Evolutionary conservation across 2,888 invertebrate genomes (phyloP), one percentile per base, ranked within the genome.

Genomic region (Yponomeuta plumbellus): DNA sequence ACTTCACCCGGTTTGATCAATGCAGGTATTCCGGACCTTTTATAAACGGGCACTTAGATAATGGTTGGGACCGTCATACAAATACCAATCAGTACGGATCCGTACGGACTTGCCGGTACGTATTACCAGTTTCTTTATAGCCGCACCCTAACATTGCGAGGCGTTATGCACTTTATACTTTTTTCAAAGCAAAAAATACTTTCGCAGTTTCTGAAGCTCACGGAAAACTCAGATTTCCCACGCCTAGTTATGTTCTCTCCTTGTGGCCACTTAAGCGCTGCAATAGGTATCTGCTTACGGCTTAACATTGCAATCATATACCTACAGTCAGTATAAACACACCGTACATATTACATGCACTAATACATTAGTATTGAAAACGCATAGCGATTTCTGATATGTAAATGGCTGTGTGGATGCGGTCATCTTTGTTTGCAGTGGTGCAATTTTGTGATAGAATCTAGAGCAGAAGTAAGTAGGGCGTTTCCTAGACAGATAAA

Each of bases 331-430:
- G 5, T 5, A 17, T n/a, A 8, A 1, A 26, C 57, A 65, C 26
- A 57, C 65, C 57, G n/a, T 56, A 20, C 11, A n/a, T 17, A 65
- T 65, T 65, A 57, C 65, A 65, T 57, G 65, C 65, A 23, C 65
- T 65, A 65, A 65, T 57, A 65, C 58, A 56, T 65, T 20, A 22
- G 57, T 57, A 65, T 57, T 34, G 56, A 11, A 26, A 21, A 39
- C 44, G 44, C 39, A 11, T 64, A 21, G 44, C 39, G 39, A 44
- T 21, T 39, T 22, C 4, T 21, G 17, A 64, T 39, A 13, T 11
- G 44, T 52, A 52, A 52, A 52, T 52, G 44, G 44, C 4, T 17
- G 44, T 52, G 17, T 5, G 44, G 44, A 52, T 52, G 44, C 44
- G 23, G 10, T 59, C 59, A 59, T 59, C 59, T 59, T 5, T 11